Evolutionary conservation across 2,888 invertebrate genomes (phyloP).

Genomic region (Nomada hirtipes): DNA sequence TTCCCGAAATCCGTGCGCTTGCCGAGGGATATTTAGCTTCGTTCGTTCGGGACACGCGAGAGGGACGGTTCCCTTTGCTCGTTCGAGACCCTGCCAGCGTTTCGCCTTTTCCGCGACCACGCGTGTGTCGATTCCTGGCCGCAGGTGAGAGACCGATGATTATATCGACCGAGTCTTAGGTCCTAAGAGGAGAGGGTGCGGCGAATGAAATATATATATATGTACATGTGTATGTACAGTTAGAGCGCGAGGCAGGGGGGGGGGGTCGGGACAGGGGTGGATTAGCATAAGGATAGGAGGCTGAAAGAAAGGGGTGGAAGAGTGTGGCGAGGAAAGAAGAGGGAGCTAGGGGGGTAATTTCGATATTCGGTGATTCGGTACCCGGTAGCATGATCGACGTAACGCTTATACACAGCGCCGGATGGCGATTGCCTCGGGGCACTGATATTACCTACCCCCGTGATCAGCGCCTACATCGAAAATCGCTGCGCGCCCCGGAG

Average conservation of each 20-base stretch:
- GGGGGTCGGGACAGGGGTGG: not conserved
- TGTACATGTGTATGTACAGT: not conserved
- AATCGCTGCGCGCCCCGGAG: constrained; percentile 67
- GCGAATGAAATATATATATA: not conserved
- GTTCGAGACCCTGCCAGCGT: constrained; percentile 15
- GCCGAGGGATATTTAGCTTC: not conserved
- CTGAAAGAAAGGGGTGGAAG: not conserved
- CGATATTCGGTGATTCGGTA: constrained; percentile 79
- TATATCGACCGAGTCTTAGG: constrained; percentile 79
- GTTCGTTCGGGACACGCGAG: constrained; percentile 20
- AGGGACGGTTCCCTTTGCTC: constrained; percentile 17
- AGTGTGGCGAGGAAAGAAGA: not conserved
- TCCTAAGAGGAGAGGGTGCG: constrained; percentile 42
- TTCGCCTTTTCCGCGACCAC: constrained; percentile 58
- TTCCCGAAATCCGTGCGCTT: not conserved
- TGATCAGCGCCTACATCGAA: constrained; percentile 82
- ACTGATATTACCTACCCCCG: constrained; percentile 81
- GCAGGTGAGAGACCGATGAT: constrained; percentile 82
- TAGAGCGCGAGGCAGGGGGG: not conserved
- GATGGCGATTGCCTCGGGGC: constrained; percentile 77
- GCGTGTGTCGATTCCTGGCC: constrained; percentile 71
- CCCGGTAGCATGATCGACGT: constrained; percentile 81
- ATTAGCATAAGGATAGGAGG: not conserved
- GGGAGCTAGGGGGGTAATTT: constrained; percentile 77
- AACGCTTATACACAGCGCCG: constrained; percentile 68